Evolutionary conservation across 2,888 invertebrate genomes (phyloP), one percentile per base, ranked within the genome.

Genomic region (Belgica antarctica): DNA sequence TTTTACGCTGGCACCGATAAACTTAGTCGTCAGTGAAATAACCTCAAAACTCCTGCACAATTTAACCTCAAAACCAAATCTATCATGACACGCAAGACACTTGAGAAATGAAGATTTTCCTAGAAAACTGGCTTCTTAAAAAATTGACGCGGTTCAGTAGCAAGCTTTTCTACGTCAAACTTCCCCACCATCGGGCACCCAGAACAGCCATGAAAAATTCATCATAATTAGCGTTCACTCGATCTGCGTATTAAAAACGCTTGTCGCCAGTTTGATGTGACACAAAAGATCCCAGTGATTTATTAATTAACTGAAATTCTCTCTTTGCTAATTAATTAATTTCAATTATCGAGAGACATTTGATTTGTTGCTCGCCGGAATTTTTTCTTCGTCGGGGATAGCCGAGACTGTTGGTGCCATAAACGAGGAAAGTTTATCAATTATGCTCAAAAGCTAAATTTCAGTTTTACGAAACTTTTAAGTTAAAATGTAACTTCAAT

Each of bases 291-390:
- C 25, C 4, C 25, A 59, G n/a, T 59, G 59, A 59, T 59, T 59
- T 59, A 59, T 59, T 59, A 59, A 27, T 59, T 27, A 15, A 59
- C 25, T 59, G 8, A 10, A 41, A n/a, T n/a, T n/a, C n/a, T n/a
- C n/a, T n/a, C n/a, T 41, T 3, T 2, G 34, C 7, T 34, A 5
- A 46, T 46, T 46, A 46, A 46, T 46, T 46, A 46, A 46, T 46
- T 46, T 46, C 15, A 46, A 46, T 46, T 46, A 46, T 46, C 17
- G 59, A 59, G 27, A 59, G n/a, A 27, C 19, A 15, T 41, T 41
- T 41, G 10, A 41, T 41, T 41, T 41, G 4, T 41, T 34, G 34
- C 34, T 34, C 7, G 34, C 34, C 12, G 34, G 34, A 12, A 34
- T 34, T 8, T 8, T 34, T 8, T 34, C 12, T 34, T n/a, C 12